Percentiles rank a stretch among this genome's conserved stretches.
These are phyloP conservation scores for Megamerina dolium DNA, from an alignment of 2,888 invertebrate genomes.

Conservation along the genomic window DNA sequence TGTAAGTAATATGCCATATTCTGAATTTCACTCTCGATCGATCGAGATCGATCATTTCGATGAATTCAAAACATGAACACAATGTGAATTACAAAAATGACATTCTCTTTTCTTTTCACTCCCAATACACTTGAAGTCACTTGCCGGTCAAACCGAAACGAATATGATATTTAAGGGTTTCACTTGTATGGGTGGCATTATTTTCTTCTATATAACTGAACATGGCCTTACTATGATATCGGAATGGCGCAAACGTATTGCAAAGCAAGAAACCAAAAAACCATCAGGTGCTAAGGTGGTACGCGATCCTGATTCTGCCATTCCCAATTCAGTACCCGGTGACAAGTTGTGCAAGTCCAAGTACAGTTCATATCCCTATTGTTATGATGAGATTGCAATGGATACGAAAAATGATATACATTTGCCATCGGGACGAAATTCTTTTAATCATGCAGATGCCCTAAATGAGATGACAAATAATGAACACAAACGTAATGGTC, in stretches of 20 bases:
- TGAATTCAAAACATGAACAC: too few relatives aligned
- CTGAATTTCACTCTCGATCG: background rate
- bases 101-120: background rate
- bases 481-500: constrained; percentile 18
- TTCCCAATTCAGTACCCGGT: constrained; percentile 44
- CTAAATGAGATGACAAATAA: constrained; percentile 8
- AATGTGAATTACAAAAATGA: too few relatives aligned
- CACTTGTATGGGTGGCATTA: constrained; percentile 64
- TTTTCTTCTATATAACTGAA: constrained; percentile 86
- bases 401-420: constrained; percentile 62
- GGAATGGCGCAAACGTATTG: constrained; percentile 72
- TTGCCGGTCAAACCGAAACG: constrained; percentile 51
- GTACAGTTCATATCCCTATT: constrained; percentile 83
- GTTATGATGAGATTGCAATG: constrained; percentile 77
- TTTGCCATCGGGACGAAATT: constrained; percentile 27
- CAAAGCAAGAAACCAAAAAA: constrained; percentile 59
- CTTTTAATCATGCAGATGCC: constrained; percentile 14
- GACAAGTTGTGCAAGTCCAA: constrained; percentile 77
- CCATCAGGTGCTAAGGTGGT: constrained; percentile 61
- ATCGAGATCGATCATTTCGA: too few relatives aligned
- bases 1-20: constrained; percentile 51
- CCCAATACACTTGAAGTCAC: constrained; percentile 26
- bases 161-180: constrained; percentile 81
- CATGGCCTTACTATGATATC: constrained; percentile 71
- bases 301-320: constrained; percentile 56